Percentiles rank a stretch among this genome's conserved stretches.
Conservation (phyloP, 1,140 invertebrate species). For the Caenorhabditis inopinata region DNA sequence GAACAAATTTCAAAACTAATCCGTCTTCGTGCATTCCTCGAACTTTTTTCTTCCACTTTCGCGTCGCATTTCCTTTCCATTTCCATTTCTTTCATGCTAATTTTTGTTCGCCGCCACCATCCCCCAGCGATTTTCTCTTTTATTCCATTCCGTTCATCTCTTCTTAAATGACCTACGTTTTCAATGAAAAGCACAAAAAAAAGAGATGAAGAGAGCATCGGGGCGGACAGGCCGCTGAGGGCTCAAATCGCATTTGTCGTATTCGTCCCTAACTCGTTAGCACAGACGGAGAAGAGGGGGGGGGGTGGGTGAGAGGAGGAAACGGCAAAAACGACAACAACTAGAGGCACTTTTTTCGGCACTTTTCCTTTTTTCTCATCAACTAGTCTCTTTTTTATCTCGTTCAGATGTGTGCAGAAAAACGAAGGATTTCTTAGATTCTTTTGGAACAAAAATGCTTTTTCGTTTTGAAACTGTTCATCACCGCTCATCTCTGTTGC, state of each 20-base stretch:
- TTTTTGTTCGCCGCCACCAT: too few relatives aligned
- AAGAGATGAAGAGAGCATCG: slow-evolving; percentile 17
- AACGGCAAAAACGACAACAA: neutral
- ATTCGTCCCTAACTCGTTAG: slow-evolving; percentile 16
- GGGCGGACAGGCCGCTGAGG: neutral
- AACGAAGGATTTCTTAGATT: too few relatives aligned
- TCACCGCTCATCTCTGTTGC: too few relatives aligned
- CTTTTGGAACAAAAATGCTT: too few relatives aligned
- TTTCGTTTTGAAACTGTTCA: too few relatives aligned
- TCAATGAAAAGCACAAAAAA: neutral
- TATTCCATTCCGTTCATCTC: neutral
- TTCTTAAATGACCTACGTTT: neutral
- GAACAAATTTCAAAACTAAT: too few relatives aligned
- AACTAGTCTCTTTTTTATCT: slow-evolving; percentile 10
- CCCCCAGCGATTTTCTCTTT: too few relatives aligned
- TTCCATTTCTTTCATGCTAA: too few relatives aligned
- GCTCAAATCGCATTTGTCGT: slow-evolving; percentile 22
- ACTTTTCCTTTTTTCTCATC: slow-evolving; percentile 25
- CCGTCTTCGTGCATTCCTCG: too few relatives aligned
- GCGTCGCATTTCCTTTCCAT: too few relatives aligned
- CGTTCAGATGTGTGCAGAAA: neutral
- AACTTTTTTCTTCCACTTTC: too few relatives aligned
- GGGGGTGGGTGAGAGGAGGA: too few relatives aligned
- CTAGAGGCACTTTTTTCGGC: slow-evolving; percentile 17
- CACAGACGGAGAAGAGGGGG: neutral